A percentile compares a stretch with the other conserved stretches of the same genome.
Conservation (phyloP, 2,888 invertebrate genomes). For the Acleris cristana region DNA sequence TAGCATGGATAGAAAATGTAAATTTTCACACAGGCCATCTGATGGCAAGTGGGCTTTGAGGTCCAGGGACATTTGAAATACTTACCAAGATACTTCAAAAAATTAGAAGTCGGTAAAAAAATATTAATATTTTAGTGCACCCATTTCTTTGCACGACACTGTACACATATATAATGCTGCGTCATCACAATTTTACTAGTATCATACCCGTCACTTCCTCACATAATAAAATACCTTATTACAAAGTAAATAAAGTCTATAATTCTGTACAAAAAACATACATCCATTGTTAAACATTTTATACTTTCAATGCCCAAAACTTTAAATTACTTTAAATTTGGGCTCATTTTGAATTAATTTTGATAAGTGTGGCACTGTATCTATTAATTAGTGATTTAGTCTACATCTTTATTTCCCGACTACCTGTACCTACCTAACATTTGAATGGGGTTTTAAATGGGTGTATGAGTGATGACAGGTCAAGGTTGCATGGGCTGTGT, state of each 20-base stretch:
- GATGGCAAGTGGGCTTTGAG: no score
- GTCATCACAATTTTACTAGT: slow-evolving; percentile 15
- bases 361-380: slow-evolving; percentile 7
- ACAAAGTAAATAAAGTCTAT: background rate
- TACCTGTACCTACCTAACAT: slow-evolving; percentile 51
- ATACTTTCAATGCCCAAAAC: no score
- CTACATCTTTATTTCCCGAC: slow-evolving; percentile 52
- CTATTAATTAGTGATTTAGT: slow-evolving; percentile 61
- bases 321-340: no score
- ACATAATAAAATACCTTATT: background rate
- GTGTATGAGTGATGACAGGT: slow-evolving; percentile 16
- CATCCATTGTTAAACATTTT: no score
- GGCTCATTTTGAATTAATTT: no score
- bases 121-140: no score
- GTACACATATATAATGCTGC: background rate
- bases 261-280: background rate
- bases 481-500: slow-evolving; percentile 6
- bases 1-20: no score
- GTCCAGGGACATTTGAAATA: no score
- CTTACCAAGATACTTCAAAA: no score
- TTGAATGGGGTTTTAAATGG: slow-evolving; percentile 20
- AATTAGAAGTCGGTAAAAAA: no score
- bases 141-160: background rate
- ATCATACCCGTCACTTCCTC: background rate
- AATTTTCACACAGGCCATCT: no score